Evolutionary conservation across 2,797 vertebrate species (phyloP).

Genomic region (Micromesistius poutassou): DNA sequence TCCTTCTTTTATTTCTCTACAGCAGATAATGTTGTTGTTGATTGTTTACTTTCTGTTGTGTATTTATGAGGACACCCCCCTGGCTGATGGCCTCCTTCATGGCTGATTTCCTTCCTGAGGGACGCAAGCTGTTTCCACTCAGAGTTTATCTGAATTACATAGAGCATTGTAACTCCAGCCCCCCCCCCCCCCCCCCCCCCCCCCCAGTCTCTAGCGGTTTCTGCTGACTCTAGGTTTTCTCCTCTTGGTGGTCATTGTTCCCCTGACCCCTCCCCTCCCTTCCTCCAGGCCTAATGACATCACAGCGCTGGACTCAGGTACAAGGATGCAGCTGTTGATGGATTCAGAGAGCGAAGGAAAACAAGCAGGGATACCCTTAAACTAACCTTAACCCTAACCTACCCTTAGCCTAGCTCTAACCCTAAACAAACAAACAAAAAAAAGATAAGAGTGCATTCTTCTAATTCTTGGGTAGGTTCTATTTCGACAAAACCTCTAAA

Average conservation of each 20-base stretch:
- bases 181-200: constrained; percentile 1
- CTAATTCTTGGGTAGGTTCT: background rate
- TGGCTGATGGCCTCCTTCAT: background rate
- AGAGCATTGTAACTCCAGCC: background rate
- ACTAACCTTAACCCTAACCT: background rate
- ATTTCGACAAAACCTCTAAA: background rate
- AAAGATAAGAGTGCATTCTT: background rate
- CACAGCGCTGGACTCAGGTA: constrained; percentile 22
- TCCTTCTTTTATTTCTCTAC: background rate
- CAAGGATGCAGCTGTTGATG: constrained; percentile 8
- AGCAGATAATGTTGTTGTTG: background rate
- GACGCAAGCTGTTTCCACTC: constrained; percentile 45
- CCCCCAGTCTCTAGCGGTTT: constrained; percentile 31
- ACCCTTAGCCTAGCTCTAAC: background rate
- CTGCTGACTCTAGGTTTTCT: constrained; percentile 58
- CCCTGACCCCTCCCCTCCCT: constrained; percentile 36
- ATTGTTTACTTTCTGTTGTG: background rate
- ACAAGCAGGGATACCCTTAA: background rate
- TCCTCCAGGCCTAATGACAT: constrained; percentile 43
- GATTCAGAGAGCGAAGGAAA: background rate
- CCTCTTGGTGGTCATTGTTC: constrained; percentile 53
- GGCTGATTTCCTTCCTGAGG: constrained; percentile 20
- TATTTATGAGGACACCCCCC: background rate
- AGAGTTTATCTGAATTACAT: background rate
- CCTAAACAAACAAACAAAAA: background rate